phyloP scores from a whole-genome alignment of 2,888 invertebrate species.

The Athripsodes cinereus region DNA sequence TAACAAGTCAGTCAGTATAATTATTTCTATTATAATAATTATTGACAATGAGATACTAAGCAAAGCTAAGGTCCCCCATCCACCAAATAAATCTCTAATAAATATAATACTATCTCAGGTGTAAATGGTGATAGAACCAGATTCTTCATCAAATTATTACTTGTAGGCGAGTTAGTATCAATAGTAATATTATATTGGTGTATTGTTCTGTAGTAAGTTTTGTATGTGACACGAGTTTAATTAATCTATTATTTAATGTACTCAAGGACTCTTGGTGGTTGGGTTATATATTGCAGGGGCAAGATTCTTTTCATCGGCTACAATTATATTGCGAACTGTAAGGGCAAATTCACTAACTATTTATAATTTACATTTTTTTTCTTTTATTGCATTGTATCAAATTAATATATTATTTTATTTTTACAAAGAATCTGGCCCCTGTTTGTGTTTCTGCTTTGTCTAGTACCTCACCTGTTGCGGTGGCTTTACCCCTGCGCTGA shows the following conservation, averaged over 20 bases:
- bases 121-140: constrained; percentile 3
- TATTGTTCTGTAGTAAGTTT: not conserved
- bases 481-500: constrained; percentile 84
- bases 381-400: not conserved
- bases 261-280: constrained; percentile 23
- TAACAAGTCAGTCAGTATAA: constrained; percentile 20
- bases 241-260: not conserved
- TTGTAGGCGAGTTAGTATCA: constrained; percentile 12
- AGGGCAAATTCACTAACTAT: too few species aligned
- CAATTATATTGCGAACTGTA: too few species aligned
- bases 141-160: not conserved
- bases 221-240: constrained; percentile 13
- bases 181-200: not conserved
- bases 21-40: not conserved
- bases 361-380: too few species aligned
- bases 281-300: constrained; percentile 26
- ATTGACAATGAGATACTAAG: constrained; percentile 49
- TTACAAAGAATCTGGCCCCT: constrained; percentile 37
- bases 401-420: not conserved
- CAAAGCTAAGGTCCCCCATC: constrained; percentile 56
- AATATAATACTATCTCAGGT: constrained; percentile 10
- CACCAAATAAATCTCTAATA: constrained; percentile 40
- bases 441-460: constrained; percentile 48
- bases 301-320: constrained; percentile 25
- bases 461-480: constrained; percentile 57